A percentile compares a stretch with the other conserved stretches of the same genome.
Evolutionary conservation across 2,888 invertebrate species (phyloP).

Genomic region (Aporophyla nigra): DNA sequence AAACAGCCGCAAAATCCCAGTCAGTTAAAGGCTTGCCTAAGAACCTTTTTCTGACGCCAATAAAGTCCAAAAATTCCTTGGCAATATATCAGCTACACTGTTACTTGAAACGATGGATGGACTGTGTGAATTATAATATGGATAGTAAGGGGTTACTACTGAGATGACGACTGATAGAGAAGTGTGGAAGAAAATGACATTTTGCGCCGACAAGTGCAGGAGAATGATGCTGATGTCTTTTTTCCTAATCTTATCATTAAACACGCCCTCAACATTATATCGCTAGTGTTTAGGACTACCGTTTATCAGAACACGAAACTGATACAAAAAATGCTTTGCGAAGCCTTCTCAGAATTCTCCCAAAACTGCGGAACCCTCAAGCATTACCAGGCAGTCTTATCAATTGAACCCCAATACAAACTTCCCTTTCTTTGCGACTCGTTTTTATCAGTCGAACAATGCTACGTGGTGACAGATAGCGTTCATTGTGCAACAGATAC

Average conservation of each 20-base stretch:
- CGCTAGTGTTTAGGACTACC: neutral
- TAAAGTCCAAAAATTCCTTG: neutral
- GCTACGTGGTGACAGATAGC: conserved; percentile 62
- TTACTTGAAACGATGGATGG: too few species aligned
- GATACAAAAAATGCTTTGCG: neutral
- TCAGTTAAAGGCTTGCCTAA: neutral
- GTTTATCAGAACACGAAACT: conserved; percentile 8
- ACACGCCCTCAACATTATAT: neutral
- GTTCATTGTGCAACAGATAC: conserved; percentile 74
- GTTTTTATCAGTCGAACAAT: conserved; percentile 69
- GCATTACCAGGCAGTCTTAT: conserved; percentile 22
- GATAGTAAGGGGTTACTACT: too few species aligned
- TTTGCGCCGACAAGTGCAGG: too few species aligned
- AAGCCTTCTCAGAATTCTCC: neutral
- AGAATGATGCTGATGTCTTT: neutral
- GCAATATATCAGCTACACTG: neutral
- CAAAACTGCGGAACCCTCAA: conserved; percentile 2
- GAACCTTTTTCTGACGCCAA: neutral
- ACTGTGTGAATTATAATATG: too few species aligned
- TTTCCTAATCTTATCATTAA: conserved; percentile 1
- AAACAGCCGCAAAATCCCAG: neutral
- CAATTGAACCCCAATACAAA: conserved; percentile 25
- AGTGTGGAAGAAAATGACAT: too few species aligned
- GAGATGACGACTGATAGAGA: too few species aligned
- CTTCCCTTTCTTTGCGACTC: conserved; percentile 51